A percentile compares a stretch with the other conserved stretches of the same genome.
These are phyloP conservation scores for fruit fly (Drosophila melanogaster) DNA, from an alignment of 1,140 invertebrate species.

Conservation along the genomic window Release_6_plus_ISO1_MT NT_037436.4:21700001-21700500, in stretches of 20 bases:
- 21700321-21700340: conserved; percentile 77
- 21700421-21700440: conserved; percentile 75
- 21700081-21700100: conserved; percentile 73
- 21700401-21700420: conserved; percentile 70
- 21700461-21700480: conserved; percentile 38
- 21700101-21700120: conserved; percentile 62
- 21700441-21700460: conserved; percentile 53
- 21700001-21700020: conserved; percentile 81
- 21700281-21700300: conserved; percentile 54
- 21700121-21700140: conserved; percentile 61
- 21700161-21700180: conserved; percentile 44
- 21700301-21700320: conserved; percentile 44
- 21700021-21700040: conserved; percentile 77
- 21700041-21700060: conserved; percentile 82
- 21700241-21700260: conserved; percentile 6
- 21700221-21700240: conserved; percentile 34
- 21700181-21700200: conserved; percentile 41
- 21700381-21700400: conserved; percentile 80
- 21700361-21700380: conserved; percentile 62
- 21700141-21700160: conserved; percentile 65
- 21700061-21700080: conserved; percentile 59
- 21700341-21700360: conserved; percentile 66
- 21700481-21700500: conserved; percentile 8
- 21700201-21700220: conserved; percentile 23
- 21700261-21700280: conserved; percentile 41